phyloP scores from a whole-genome alignment of 2,797 vertebrate species.

The Petrocephalus sullivani region DNA sequence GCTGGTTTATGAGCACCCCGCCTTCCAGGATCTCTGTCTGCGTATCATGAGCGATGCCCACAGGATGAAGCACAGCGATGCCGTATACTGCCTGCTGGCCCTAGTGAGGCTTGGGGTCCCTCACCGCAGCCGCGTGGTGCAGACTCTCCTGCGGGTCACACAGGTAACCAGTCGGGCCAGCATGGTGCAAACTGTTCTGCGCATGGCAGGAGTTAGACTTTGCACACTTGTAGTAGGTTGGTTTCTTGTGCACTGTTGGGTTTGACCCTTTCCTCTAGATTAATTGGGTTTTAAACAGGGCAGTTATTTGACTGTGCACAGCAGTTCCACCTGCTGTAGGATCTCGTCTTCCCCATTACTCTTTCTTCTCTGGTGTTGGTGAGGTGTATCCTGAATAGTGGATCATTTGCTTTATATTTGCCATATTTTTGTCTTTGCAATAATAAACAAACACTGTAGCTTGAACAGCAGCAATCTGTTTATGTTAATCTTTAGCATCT shows the following conservation, averaged over 20 bases:
- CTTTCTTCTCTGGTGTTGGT: too few species aligned
- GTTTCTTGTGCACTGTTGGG: not conserved
- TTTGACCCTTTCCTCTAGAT: too few species aligned
- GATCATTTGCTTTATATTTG: too few species aligned
- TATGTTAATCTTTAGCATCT: too few species aligned
- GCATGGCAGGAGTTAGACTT: not conserved
- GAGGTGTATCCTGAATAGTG: too few species aligned
- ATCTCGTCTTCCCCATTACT: too few species aligned
- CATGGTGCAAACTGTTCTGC: not conserved
- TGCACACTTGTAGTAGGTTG: not conserved
- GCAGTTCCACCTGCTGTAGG: too few species aligned
- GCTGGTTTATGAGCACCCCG: slow-evolving; percentile 73
- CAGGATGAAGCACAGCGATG: slow-evolving; percentile 44
- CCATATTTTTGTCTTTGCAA: too few species aligned
- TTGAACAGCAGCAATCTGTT: too few species aligned
- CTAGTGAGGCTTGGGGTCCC: slow-evolving; percentile 69
- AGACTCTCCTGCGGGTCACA: slow-evolving; percentile 71
- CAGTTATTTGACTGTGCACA: too few species aligned
- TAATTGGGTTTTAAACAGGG: too few species aligned
- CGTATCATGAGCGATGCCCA: slow-evolving; percentile 44
- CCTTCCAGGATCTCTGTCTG: slow-evolving; percentile 65
- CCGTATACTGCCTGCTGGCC: slow-evolving; percentile 68
- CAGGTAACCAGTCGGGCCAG: slow-evolving; percentile 61
- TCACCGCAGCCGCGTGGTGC: slow-evolving; percentile 71
- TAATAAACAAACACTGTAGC: too few species aligned